Conservation (phyloP, 2,888 invertebrate species). For the Noctuana brunneofusca region DNA sequence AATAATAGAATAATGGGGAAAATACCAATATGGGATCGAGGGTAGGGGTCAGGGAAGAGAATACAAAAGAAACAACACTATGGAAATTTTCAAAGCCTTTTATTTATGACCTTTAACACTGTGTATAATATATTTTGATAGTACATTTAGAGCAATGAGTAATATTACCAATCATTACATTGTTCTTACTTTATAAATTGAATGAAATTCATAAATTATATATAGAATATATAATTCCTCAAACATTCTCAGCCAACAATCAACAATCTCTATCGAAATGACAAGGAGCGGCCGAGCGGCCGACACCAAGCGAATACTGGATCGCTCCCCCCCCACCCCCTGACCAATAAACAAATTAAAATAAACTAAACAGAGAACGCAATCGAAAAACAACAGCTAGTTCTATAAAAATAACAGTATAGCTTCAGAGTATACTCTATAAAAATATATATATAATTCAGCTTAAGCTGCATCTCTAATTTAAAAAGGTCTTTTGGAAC, state of each 20-base stretch:
- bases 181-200: conserved; percentile 80
- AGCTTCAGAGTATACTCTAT: conserved; percentile 79
- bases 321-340: conserved; percentile 38
- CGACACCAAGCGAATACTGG: background rate
- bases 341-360: conserved; percentile 55
- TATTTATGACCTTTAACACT: conserved; percentile 83
- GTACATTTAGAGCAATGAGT: conserved; percentile 84
- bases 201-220: conserved; percentile 81
- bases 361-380: conserved; percentile 56
- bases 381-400: conserved; percentile 65
- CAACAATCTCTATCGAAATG: conserved; percentile 78
- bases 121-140: conserved; percentile 84
- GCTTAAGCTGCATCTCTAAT: conserved; percentile 76
- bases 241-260: conserved; percentile 78
- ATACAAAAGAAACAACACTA: conserved; percentile 59
- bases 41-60: background rate
- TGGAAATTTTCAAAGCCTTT: conserved; percentile 83
- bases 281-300: conserved; percentile 45
- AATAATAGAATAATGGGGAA: background rate
- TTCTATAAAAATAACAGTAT: conserved; percentile 80
- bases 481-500: conserved; percentile 67
- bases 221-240: conserved; percentile 76
- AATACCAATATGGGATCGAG: too few species aligned
- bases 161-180: conserved; percentile 83
- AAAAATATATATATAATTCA: conserved; percentile 80